phyloP scores from a whole-genome alignment of 2,888 invertebrate species.

The Leptogaster cylindrica region DNA sequence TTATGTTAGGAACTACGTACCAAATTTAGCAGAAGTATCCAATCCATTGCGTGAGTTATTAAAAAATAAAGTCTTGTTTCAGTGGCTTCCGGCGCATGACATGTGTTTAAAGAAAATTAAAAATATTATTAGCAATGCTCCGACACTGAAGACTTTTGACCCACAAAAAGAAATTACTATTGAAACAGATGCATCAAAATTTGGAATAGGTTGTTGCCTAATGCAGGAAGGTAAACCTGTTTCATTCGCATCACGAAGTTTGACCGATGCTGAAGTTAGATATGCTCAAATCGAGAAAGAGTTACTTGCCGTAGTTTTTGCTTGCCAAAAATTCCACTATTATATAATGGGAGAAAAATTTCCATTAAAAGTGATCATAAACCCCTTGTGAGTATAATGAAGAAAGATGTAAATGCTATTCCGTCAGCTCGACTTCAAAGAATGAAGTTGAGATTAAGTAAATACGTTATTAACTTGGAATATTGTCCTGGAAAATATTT shows the following conservation, averaged over 20 bases:
- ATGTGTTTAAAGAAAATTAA: not conserved
- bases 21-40: no score
- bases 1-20: slow-evolving; percentile 6
- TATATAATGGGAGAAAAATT: slow-evolving; percentile 45
- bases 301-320: slow-evolving; percentile 46
- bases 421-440: slow-evolving; percentile 43
- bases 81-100: not conserved
- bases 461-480: slow-evolving; percentile 41
- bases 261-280: slow-evolving; percentile 49
- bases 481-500: slow-evolving; percentile 49
- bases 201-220: slow-evolving; percentile 38
- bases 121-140: not conserved
- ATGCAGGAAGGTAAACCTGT: slow-evolving; percentile 40
- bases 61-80: not conserved
- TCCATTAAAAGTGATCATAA: slow-evolving; percentile 45
- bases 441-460: slow-evolving; percentile 45
- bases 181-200: slow-evolving; percentile 40
- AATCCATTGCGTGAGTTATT: no score
- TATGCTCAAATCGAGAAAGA: slow-evolving; percentile 47
- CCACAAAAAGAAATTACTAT: not conserved
- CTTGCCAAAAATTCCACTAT: slow-evolving; percentile 46
- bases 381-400: slow-evolving; percentile 42
- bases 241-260: slow-evolving; percentile 49
- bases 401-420: slow-evolving; percentile 44
- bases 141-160: not conserved